Percentiles rank a stretch among this genome's conserved stretches.
Conservation (phyloP, 2,797 vertebrate species). For the Anolis apletophallus region DNA sequence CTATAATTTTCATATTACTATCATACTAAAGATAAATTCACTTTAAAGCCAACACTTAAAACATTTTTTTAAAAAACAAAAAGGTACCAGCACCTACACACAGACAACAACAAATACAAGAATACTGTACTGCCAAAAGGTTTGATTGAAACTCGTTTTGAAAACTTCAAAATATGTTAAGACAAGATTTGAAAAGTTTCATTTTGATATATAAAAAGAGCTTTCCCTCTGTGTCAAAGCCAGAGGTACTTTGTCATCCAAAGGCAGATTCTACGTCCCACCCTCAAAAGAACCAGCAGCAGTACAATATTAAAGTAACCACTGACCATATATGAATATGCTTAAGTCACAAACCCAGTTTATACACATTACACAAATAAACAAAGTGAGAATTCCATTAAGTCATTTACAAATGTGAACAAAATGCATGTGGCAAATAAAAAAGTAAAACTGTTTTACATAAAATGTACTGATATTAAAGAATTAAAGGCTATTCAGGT, state of each 20-base stretch:
- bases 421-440: constrained; percentile 87
- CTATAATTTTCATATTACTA: constrained; percentile 93
- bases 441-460: constrained; percentile 79
- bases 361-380: constrained; percentile 89
- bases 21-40: constrained; percentile 94
- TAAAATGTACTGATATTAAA: constrained; percentile 78
- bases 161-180: constrained; percentile 81
- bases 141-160: constrained; percentile 87
- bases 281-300: constrained; percentile 87
- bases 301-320: constrained; percentile 92
- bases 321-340: constrained; percentile 89
- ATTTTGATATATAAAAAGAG: constrained; percentile 76
- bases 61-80: constrained; percentile 88
- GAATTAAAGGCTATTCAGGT: constrained; percentile 87
- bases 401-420: constrained; percentile 89
- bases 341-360: constrained; percentile 89
- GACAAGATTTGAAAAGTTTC: constrained; percentile 79
- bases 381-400: constrained; percentile 87
- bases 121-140: constrained; percentile 94
- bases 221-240: constrained; percentile 78
- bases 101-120: constrained; percentile 87
- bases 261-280: constrained; percentile 80
- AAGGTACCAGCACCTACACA: constrained; percentile 99
- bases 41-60: constrained; percentile 97
- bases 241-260: constrained; percentile 75